Evolutionary conservation across 2,888 invertebrate species (phyloP), one percentile per base, ranked within the genome.

Genomic region (Drosophila fulvimacula): DNA sequence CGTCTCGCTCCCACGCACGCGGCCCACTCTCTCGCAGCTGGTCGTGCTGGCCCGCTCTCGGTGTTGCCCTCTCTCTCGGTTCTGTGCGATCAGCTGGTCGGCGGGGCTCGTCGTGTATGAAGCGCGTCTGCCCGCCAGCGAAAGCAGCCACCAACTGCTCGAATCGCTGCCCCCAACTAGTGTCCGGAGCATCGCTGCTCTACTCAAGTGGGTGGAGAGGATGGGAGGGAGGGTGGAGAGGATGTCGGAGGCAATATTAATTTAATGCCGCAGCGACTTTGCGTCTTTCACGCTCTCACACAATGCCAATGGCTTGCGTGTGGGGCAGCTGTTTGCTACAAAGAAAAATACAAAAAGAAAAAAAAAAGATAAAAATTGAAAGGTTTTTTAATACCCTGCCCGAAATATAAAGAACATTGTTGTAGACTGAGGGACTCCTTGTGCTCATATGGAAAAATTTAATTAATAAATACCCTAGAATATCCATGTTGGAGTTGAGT

Each of bases 71-170:
- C 71, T 46, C 74, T 39, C 13, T 71, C 70, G 59, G 17, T 66
- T 66, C 69, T 41, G 39, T 66, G 66, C 68, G 65, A 65, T 76
- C 41, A 49, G 66, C 62, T 65, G 65, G 42, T 30, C 42, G 30
- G 48, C 36, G 30, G 30, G 21, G 63, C 21, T 62, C 38, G 63
- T 62, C 38, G 63, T 44, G 44, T 38, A 11, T 52, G 24, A 61
- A 59, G 67, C 64, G 67, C 67, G 79, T 75, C 82, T 82, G 88
- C 81, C 88, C 77, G 74, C 72, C 81, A 85, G 72, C 74, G 74
- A 82, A 77, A 69, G 59, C 72, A 82, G 83, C 69, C 62, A 73
- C 79, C 78, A 82, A 82, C 82, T 82, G 27, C 27, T 42, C 38
- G 34, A 10, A 30, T n/a, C 58, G 24, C 49, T 65, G 39, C 32